A percentile compares a stretch with the other conserved stretches of the same genome.
These are phyloP conservation scores for Acanthornis magna DNA, from an alignment of 2,797 vertebrate species.

Conservation along the genomic window DNA sequence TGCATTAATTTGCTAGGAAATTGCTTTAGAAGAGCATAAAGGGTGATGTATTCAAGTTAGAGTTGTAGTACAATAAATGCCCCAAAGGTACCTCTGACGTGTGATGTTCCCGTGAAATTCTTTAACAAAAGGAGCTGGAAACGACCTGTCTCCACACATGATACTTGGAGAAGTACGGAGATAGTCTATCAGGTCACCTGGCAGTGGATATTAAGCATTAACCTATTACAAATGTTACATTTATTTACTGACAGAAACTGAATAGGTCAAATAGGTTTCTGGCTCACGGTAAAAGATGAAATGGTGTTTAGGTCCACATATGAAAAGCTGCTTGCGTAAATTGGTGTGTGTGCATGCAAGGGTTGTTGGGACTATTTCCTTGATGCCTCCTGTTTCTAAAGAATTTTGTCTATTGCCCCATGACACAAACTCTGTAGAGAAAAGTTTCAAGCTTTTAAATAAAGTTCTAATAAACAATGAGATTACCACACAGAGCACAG, in stretches of 20 bases:
- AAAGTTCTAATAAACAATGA: neutral
- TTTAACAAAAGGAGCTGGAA: neutral
- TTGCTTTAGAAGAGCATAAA: neutral
- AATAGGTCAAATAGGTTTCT: neutral
- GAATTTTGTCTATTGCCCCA: neutral
- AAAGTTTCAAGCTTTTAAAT: neutral
- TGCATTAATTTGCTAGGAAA: neutral
- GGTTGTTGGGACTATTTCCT: neutral
- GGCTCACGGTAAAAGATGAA: neutral
- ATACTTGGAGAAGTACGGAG: neutral
- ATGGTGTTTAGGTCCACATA: neutral
- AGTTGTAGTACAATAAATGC: neutral
- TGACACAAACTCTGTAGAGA: neutral
- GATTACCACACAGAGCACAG: neutral
- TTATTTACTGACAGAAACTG: neutral
- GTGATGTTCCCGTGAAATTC: neutral
- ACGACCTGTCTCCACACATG: neutral
- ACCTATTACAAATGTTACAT: neutral
- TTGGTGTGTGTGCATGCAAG: rapidly evolving
- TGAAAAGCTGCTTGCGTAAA: neutral
- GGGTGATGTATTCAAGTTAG: neutral
- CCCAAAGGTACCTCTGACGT: neutral
- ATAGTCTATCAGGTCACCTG: neutral
- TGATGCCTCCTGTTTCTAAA: neutral
- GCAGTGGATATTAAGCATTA: neutral